Evolutionary conservation across 2,797 vertebrate genomes (phyloP).

Genomic region (Gymnocypris eckloni): DNA sequence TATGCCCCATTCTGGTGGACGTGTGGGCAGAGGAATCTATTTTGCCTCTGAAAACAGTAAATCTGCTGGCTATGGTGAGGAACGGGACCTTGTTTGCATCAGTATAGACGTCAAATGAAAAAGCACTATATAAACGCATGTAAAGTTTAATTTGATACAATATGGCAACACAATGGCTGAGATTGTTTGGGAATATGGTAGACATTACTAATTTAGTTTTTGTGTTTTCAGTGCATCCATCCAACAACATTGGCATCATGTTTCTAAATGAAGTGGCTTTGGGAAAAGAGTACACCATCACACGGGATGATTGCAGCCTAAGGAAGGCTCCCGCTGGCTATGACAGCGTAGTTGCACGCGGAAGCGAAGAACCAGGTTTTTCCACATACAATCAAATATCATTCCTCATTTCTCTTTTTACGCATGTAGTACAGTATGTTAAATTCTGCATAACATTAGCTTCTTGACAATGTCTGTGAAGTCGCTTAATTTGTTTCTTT

Average conservation of each 20-base stretch:
- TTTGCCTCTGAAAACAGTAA: constrained; percentile 92
- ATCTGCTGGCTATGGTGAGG: constrained; percentile 85
- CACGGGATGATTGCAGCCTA: constrained; percentile 66
- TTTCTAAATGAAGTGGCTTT: constrained; percentile 91
- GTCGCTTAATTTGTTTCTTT: neutral
- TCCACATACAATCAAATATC: neutral
- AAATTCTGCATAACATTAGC: neutral
- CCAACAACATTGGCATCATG: constrained; percentile 84
- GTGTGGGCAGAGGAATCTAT: constrained; percentile 90
- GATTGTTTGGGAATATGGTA: neutral
- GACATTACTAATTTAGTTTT: neutral
- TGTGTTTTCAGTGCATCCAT: constrained; percentile 75
- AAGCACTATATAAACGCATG: neutral
- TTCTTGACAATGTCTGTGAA: neutral
- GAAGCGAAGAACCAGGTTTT: constrained; percentile 84
- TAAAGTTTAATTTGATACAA: neutral
- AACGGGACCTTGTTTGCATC: neutral
- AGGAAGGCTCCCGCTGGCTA: constrained; percentile 76
- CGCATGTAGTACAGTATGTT: neutral
- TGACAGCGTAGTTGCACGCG: constrained; percentile 85
- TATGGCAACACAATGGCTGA: neutral
- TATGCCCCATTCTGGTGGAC: constrained; percentile 92
- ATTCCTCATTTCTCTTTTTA: neutral
- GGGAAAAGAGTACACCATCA: constrained; percentile 82
- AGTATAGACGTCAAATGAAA: neutral